These are phyloP conservation scores for Hipparchia semele DNA, from an alignment of 2,888 invertebrate species.

Conservation along the genomic window DNA sequence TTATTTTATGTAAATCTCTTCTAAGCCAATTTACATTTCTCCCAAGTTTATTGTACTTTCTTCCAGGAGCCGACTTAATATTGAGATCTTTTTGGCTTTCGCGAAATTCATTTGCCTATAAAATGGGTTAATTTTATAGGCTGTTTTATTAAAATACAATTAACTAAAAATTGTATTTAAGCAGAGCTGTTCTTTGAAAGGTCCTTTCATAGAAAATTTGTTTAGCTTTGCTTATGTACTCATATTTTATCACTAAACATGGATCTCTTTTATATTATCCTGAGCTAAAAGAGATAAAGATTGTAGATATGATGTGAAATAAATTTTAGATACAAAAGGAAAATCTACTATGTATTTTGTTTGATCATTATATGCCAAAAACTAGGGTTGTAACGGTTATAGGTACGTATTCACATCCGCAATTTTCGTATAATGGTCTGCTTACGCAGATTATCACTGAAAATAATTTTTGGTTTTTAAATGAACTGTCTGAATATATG, in stretches of 20 bases:
- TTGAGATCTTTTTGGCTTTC: conserved; percentile 17
- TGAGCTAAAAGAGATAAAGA: neutral
- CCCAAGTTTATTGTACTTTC: conserved; percentile 23
- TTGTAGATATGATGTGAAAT: neutral
- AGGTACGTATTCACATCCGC: no score
- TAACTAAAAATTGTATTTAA: conserved; percentile 4
- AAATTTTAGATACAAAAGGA: neutral
- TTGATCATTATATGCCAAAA: no score
- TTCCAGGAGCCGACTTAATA: conserved; percentile 13
- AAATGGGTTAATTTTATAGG: conserved; percentile 13
- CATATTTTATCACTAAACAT: neutral
- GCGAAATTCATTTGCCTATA: conserved; percentile 16
- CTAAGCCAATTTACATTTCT: conserved; percentile 27
- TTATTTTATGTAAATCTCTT: conserved; percentile 28
- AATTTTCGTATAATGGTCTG: no score
- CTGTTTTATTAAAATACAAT: conserved; percentile 10
- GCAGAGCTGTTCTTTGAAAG: neutral
- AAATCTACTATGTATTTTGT: no score
- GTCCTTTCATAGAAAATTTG: neutral
- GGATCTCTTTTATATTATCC: neutral
- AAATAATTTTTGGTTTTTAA: no score
- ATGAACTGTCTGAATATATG: no score
- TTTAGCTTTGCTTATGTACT: neutral
- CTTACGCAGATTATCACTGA: no score
- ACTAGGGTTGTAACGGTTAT: no score